Conservation (phyloP, 1,140 invertebrate species). For the Lanistes nyassanus region DNA sequence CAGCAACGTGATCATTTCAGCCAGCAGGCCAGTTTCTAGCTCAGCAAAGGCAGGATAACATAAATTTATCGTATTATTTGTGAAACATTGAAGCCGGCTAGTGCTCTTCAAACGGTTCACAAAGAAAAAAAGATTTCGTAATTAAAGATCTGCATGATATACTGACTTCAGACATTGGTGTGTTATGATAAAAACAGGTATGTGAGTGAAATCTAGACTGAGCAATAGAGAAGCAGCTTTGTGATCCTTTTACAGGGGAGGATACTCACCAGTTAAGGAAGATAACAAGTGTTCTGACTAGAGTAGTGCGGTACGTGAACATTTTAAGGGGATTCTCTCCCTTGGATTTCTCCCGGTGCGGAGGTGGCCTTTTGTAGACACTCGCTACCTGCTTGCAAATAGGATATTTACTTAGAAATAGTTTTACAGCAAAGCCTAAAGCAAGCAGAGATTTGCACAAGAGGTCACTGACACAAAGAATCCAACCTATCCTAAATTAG, state of each 20-base stretch:
- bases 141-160: background rate
- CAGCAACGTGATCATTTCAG: too few relatives aligned
- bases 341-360: slow-evolving; percentile 7
- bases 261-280: slow-evolving; percentile 46
- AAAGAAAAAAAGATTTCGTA: background rate
- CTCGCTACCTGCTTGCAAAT: background rate
- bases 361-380: background rate
- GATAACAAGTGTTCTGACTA: slow-evolving; percentile 34
- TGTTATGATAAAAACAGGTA: too few relatives aligned
- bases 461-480: slow-evolving; percentile 1
- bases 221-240: too few relatives aligned
- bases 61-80: too few relatives aligned
- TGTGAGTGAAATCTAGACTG: too few relatives aligned
- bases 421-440: too few relatives aligned
- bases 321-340: slow-evolving; percentile 54
- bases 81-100: background rate
- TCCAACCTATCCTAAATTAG: background rate
- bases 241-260: background rate
- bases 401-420: background rate
- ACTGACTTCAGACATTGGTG: background rate
- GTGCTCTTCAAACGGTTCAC: background rate
- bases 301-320: slow-evolving; percentile 25
- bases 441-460: background rate
- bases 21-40: too few relatives aligned
- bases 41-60: too few relatives aligned